A percentile compares a stretch with the other conserved stretches of the same genome.
Evolutionary conservation across 2,888 invertebrate species (phyloP).

Genomic region (Aporophyla lueneburgensis): DNA sequence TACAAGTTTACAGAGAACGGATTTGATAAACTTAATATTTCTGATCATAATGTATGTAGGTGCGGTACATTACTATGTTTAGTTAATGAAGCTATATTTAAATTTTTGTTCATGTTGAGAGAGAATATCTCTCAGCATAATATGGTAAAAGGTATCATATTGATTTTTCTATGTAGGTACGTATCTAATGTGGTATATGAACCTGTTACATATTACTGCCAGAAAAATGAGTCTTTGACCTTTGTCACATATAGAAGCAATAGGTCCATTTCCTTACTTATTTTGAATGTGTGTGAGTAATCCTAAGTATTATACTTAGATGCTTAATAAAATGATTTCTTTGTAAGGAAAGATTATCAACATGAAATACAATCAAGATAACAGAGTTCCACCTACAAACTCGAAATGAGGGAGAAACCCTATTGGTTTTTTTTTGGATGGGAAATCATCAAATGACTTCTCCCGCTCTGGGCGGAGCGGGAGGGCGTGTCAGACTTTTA

Average conservation of each 20-base stretch:
- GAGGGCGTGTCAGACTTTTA: no score
- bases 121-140: not conserved
- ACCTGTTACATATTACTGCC: no score
- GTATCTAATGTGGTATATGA: not conserved
- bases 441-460: no score
- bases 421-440: no score
- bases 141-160: not conserved
- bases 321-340: not conserved
- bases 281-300: not conserved
- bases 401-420: not conserved
- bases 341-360: constrained; percentile 1
- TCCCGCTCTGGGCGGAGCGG: no score
- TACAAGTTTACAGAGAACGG: constrained; percentile 3
- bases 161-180: not conserved
- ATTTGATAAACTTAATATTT: constrained; percentile 14
- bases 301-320: not conserved
- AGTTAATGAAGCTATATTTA: not conserved
- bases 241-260: no score
- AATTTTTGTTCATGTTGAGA: not conserved
- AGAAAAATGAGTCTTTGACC: no score
- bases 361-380: constrained; percentile 7
- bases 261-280: not conserved
- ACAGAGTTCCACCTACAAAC: not conserved
- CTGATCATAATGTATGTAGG: not conserved
- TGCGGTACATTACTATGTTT: not conserved